Percentiles rank a stretch among this genome's conserved stretches.
Conservation (phyloP, 2,797 vertebrate genomes). For the Podargus strigoides region DNA sequence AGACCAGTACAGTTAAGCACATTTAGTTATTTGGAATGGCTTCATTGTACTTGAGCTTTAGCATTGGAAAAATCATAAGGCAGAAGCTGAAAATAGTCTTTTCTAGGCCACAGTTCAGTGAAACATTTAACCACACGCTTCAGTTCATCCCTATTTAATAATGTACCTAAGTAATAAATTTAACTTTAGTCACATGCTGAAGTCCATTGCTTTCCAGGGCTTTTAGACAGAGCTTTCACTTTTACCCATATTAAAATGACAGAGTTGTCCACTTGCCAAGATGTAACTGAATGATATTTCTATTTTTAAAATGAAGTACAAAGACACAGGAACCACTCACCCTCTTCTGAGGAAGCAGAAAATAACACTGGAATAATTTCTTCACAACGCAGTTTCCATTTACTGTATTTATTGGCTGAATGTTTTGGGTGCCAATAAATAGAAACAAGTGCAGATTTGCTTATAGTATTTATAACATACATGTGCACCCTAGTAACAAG, state of each 20-base stretch:
- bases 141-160: conserved; percentile 10
- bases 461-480: background rate
- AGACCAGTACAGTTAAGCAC: background rate
- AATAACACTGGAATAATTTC: background rate
- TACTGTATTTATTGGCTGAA: background rate
- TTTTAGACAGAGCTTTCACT: conserved; percentile 10
- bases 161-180: background rate
- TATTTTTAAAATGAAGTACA: conserved; percentile 8
- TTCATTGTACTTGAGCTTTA: background rate
- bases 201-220: background rate
- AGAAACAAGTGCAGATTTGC: background rate
- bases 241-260: background rate
- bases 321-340: background rate
- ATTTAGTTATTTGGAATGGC: conserved; percentile 14
- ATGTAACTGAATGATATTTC: background rate
- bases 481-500: background rate
- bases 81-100: conserved; percentile 9
- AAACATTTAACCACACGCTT: background rate
- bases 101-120: background rate
- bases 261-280: background rate
- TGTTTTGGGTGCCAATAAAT: background rate
- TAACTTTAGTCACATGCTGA: background rate
- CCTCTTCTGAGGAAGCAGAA: background rate
- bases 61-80: conserved; percentile 17
- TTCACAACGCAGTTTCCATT: background rate